A percentile compares a stretch with the other conserved stretches of the same genome.
Evolutionary conservation across 2,797 vertebrate species (phyloP).

Genomic region (Dendrocincla fuliginosa): DNA sequence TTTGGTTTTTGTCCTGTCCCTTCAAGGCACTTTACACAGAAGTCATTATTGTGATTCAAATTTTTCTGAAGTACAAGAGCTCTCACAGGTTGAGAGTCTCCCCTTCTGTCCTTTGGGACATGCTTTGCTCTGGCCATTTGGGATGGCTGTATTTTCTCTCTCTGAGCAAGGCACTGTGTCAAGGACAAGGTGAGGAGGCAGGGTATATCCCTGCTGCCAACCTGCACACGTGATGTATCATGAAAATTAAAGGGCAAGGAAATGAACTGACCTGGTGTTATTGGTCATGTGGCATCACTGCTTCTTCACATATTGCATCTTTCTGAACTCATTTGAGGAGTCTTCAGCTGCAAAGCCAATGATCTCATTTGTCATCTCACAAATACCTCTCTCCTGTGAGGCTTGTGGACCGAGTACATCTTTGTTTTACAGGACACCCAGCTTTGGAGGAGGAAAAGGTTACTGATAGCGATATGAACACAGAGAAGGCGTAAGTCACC

Average conservation of each 20-base stretch:
- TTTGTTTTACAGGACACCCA: slow-evolving; percentile 23
- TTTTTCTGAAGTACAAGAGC: background rate
- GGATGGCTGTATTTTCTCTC: background rate
- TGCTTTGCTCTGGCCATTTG: background rate
- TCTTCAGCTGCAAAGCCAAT: slow-evolving; percentile 12
- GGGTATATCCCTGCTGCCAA: background rate
- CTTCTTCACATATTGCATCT: background rate
- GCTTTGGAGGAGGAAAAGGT: slow-evolving; percentile 3
- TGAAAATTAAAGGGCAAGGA: background rate
- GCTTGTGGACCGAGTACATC: background rate
- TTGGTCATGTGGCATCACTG: background rate
- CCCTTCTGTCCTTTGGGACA: background rate
- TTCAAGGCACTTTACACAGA: background rate
- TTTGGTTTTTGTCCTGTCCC: background rate
- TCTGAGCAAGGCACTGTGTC: background rate
- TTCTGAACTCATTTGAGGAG: background rate
- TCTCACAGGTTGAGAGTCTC: background rate
- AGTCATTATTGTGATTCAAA: background rate
- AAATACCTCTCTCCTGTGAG: background rate
- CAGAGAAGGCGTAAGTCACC: slow-evolving; percentile 14
- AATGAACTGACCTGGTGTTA: background rate
- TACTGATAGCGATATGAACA: slow-evolving; percentile 15
- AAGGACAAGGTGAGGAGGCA: background rate
- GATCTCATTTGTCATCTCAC: background rate
- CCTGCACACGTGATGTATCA: background rate